Evolutionary conservation across 2,888 invertebrate genomes (phyloP).

Genomic region (Phanerotoma sp.): DNA sequence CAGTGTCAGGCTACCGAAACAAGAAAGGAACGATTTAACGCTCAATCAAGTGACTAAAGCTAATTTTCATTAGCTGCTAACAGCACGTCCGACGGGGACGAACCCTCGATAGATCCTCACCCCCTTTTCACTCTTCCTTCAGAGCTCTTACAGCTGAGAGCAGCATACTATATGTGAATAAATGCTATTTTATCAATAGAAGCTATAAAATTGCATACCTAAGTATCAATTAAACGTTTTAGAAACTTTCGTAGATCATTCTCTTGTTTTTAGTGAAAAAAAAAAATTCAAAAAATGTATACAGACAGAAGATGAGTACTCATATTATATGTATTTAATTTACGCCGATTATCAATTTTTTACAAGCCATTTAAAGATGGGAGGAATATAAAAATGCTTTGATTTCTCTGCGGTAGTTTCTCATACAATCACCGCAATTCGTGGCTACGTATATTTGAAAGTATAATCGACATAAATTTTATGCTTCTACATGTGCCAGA

Average conservation of each 20-base stretch:
- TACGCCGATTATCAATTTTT: conserved; percentile 46
- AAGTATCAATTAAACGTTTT: background rate
- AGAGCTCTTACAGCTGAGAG: conserved; percentile 32
- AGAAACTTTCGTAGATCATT: no score
- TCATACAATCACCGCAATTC: conserved; percentile 43
- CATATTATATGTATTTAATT: conserved; percentile 24
- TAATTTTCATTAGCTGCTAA: conserved; percentile 58
- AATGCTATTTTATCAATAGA: background rate
- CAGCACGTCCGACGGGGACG: conserved; percentile 40
- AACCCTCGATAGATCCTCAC: conserved; percentile 24
- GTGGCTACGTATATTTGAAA: conserved; percentile 44
- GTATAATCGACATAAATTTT: conserved; percentile 42
- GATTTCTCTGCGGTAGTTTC: conserved; percentile 35
- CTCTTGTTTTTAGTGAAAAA: background rate
- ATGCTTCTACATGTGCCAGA: background rate
- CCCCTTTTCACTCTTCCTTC: conserved; percentile 27
- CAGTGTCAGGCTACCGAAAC: conserved; percentile 42
- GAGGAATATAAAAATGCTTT: conserved; percentile 35
- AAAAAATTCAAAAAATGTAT: conserved; percentile 8
- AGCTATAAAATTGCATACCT: background rate
- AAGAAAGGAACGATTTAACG: conserved; percentile 57
- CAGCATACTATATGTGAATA: conserved; percentile 22
- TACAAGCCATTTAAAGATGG: conserved; percentile 47
- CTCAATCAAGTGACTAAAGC: conserved; percentile 57
- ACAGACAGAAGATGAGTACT: conserved; percentile 21